Base-by-base conservation (phyloP, 2,888 invertebrate genomes). In the Scotopteryx bipunctaria region DNA sequence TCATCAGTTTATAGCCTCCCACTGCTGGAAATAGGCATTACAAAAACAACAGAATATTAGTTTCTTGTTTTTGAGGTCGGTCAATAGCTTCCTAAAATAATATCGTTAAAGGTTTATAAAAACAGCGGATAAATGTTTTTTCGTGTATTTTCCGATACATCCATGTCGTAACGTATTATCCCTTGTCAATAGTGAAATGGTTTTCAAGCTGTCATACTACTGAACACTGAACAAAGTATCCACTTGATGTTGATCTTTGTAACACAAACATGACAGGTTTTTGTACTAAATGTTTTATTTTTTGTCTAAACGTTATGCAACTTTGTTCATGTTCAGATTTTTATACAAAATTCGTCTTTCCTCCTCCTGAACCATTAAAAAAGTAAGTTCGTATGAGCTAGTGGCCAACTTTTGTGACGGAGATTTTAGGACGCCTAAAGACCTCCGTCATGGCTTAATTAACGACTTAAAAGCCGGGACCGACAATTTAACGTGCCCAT, bases 151-250 rank as follows among this genome's bases (percentile, higher is more conserved):
- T 45, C 49, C 50, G 46, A 64, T 75, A 66, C 57, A 58, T 57
- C 54, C 46, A 48, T 61, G 71, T 76, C 75, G 66, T 64, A 67
- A 67, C 74, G 68, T 67, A 73, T 78, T 79, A 81, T 77, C 72
- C 76, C 69, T 63, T 75, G 80, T 80, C 80, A 73, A 64, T 66
- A 67, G 60, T 61, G 69, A 76, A 78, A 75, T 73, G 74, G 73
- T 73, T 76, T 76, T 76, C 71, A 66, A 66, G 71, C 54, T 73
- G 76, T 76, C 74, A 68, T 64, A 61, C 61, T 50, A 44, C 35
- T 52, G 44, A 46, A 41, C 38, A 52, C 40, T 45, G 44, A n/a
- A 41, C 44, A 31, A 15, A 44, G 35, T 36, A 45, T 47, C 27
- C 36, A 16, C 46, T 45, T 49, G 40, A 41, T 55, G 43, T 29